These are phyloP conservation scores for Zoanthus gigantus DNA, from an alignment of 92 coral and sea anemone genomes.

Conservation along the genomic window DNA sequence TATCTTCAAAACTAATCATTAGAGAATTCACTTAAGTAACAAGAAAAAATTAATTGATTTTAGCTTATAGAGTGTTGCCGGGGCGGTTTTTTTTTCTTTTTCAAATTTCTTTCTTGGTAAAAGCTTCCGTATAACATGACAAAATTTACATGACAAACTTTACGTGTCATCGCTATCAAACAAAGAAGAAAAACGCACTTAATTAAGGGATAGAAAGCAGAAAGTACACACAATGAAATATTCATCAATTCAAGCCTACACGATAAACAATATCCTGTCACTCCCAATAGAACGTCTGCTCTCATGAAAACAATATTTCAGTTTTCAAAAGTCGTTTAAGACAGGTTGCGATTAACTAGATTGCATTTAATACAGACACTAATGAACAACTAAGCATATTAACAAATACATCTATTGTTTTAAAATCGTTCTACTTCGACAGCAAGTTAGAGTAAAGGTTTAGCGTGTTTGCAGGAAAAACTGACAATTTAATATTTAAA, in stretches of 20 bases:
- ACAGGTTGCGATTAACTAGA: conserved; percentile 7
- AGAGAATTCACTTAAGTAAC: not conserved
- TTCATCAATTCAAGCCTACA: conserved; percentile 20
- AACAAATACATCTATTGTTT: not conserved
- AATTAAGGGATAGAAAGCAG: conserved; percentile 26
- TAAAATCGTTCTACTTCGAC: not conserved
- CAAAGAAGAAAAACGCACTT: conserved; percentile 25
- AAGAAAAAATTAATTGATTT: not conserved
- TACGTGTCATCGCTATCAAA: not conserved
- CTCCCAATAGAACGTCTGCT: conserved; percentile 14
- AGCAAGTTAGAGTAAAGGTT: conserved; percentile 10
- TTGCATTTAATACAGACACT: conserved; percentile 1
- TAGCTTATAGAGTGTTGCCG: not conserved
- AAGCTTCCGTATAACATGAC: not conserved
- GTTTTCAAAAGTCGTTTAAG: not conserved
- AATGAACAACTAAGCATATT: conserved; percentile 6
- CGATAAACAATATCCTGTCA: conserved; percentile 16
- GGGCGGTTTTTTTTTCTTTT: not conserved
- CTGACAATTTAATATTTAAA: conserved; percentile 2
- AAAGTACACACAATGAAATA: conserved; percentile 13
- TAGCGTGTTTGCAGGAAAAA: not conserved
- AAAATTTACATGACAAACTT: not conserved
- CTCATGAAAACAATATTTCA: not conserved
- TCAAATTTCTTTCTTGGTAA: not conserved
- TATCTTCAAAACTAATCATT: not conserved